Evolutionary conservation across 2,113 vertebrate species (phyloP).

Genomic region (Hypomesus transpacificus): DNA sequence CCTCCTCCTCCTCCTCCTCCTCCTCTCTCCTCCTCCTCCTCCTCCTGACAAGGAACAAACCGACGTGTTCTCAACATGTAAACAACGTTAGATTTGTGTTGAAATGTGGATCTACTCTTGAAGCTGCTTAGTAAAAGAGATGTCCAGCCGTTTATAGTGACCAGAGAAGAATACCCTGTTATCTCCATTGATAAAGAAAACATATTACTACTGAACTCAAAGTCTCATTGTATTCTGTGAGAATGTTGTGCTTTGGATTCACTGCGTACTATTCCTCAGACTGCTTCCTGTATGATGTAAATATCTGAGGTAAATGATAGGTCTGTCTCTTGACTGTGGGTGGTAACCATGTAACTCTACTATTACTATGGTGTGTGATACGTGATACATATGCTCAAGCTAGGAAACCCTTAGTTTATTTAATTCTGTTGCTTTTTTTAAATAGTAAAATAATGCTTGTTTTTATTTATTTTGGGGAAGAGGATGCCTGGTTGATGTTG

Average conservation of each 20-base stretch:
- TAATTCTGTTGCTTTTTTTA: neutral
- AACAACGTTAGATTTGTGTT: neutral
- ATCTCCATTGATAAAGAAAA: conserved; percentile 8
- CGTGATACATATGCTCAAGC: conserved; percentile 8
- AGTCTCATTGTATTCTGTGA: conserved; percentile 21
- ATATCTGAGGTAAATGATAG: conserved; percentile 31
- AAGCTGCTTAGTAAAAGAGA: neutral
- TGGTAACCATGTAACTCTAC: conserved; percentile 7
- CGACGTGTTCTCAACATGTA: neutral
- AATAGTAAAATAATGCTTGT: conserved; percentile 1
- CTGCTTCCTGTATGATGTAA: conserved; percentile 31
- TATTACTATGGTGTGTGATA: conserved; percentile 4
- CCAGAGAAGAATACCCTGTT: neutral
- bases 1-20: neutral
- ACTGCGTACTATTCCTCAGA: conserved; percentile 21
- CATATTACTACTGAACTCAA: conserved; percentile 20
- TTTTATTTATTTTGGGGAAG: neutral
- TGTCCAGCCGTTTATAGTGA: too few species aligned
- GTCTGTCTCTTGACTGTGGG: conserved; percentile 33
- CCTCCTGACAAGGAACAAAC: neutral
- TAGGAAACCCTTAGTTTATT: neutral
- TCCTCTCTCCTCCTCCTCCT: neutral
- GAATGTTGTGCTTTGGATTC: conserved; percentile 40
- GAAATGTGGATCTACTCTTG: neutral
- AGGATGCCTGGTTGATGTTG: neutral